Percentiles rank a stretch among this genome's conserved stretches.
These are phyloP conservation scores for Cydia splendana DNA, from an alignment of 1,140 invertebrate species.

Conservation along the genomic window DNA sequence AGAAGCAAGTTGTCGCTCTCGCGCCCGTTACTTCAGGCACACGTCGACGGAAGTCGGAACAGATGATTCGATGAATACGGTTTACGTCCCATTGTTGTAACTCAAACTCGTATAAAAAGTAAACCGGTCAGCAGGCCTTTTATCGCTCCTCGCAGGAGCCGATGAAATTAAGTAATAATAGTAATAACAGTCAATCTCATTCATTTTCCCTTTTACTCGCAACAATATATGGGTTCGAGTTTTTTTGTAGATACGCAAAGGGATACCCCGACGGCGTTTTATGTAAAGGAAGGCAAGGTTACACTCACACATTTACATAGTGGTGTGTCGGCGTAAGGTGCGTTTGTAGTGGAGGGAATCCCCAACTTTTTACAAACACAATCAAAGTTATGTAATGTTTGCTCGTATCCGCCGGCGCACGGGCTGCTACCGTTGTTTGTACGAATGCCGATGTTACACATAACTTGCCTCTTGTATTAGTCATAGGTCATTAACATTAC, in stretches of 20 bases:
- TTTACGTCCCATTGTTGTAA: slow-evolving; percentile 76
- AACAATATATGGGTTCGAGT: slow-evolving; percentile 70
- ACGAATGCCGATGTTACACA: slow-evolving; percentile 76
- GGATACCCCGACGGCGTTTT: slow-evolving; percentile 78
- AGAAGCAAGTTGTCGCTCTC: slow-evolving; percentile 17
- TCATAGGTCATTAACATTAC: slow-evolving; percentile 78
- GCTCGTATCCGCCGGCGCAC: slow-evolving; percentile 71
- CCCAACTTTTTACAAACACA: slow-evolving; percentile 79
- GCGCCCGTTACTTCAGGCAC: slow-evolving; percentile 43
- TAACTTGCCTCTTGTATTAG: slow-evolving; percentile 73
- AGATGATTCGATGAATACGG: slow-evolving; percentile 70
- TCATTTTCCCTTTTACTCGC: slow-evolving; percentile 73
- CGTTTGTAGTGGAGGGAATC: slow-evolving; percentile 76
- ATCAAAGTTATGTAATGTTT: slow-evolving; percentile 79
- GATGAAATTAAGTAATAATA: slow-evolving; percentile 74
- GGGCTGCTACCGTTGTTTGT: slow-evolving; percentile 70
- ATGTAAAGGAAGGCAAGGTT: slow-evolving; percentile 79
- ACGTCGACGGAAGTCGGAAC: slow-evolving; percentile 53
- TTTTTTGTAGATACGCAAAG: slow-evolving; percentile 77
- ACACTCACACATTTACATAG: slow-evolving; percentile 65
- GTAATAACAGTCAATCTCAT: slow-evolving; percentile 75
- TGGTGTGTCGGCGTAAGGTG: slow-evolving; percentile 64
- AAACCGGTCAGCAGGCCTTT: slow-evolving; percentile 75
- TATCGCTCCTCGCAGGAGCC: slow-evolving; percentile 70
- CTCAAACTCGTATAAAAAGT: slow-evolving; percentile 72